Percentiles rank a stretch among this genome's conserved stretches.
These are phyloP conservation scores for Xerus inauris DNA, from an alignment of 2,113 vertebrate species.

Conservation along the genomic window DNA sequence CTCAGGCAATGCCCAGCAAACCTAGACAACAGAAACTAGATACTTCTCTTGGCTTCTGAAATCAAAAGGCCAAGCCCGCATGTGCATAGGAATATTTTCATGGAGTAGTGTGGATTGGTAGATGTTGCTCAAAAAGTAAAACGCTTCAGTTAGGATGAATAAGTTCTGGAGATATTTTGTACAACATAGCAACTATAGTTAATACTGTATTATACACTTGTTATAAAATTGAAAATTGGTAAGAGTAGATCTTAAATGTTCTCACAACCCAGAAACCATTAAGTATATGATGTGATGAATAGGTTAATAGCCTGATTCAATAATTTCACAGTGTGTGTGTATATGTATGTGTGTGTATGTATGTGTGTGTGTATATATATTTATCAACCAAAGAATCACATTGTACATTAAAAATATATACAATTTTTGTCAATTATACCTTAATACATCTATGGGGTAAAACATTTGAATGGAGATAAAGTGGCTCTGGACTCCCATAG, in stretches of 20 bases:
- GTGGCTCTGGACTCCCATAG: not conserved
- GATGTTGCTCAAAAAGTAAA: not conserved
- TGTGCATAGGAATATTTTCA: not conserved
- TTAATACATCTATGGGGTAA: not conserved
- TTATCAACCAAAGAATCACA: not conserved
- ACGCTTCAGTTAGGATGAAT: not conserved
- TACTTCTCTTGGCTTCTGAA: not conserved
- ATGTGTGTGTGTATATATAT: too few species aligned
- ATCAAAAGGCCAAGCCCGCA: not conserved
- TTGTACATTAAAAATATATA: not conserved
- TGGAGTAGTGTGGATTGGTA: accelerated
- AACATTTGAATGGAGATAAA: not conserved
- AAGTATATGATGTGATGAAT: not conserved
- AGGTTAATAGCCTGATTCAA: not conserved
- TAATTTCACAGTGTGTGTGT: not conserved
- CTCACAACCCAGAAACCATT: not conserved
- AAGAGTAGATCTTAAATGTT: not conserved
- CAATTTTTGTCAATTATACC: not conserved
- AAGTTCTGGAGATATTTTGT: not conserved
- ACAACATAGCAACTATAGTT: not conserved
- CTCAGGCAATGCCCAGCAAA: not conserved
- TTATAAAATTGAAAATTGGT: not conserved
- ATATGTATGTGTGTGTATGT: too few species aligned
- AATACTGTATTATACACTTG: not conserved
- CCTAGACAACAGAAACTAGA: not conserved